Percentiles rank a stretch among this genome's conserved stretches.
Conservation (phyloP, 1,140 invertebrate genomes). For the Cotesia chilonis region DNA sequence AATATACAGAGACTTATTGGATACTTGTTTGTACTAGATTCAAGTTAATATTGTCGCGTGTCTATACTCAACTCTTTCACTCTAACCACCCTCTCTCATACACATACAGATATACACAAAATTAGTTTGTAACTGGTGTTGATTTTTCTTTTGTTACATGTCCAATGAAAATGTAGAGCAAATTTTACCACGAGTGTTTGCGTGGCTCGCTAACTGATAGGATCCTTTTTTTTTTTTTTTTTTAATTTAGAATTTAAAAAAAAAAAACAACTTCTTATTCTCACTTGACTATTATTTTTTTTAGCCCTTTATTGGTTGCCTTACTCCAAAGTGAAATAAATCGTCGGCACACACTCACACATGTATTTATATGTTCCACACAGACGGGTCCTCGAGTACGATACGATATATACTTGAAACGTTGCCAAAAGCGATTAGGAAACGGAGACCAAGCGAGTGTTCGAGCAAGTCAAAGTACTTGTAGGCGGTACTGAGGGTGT, state of each 20-base stretch:
- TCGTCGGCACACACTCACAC: not conserved
- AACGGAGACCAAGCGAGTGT: slow-evolving; percentile 20
- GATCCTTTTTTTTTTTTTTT: slow-evolving; percentile 13
- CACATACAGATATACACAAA: too few relatives aligned
- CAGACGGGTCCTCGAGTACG: slow-evolving; percentile 21
- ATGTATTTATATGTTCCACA: slow-evolving; percentile 19
- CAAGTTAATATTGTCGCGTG: slow-evolving; percentile 28
- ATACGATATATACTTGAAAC: slow-evolving; percentile 54
- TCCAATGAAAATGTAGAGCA: slow-evolving; percentile 25
- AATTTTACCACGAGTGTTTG: slow-evolving; percentile 20
- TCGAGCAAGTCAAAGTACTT: slow-evolving; percentile 17
- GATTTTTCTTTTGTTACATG: slow-evolving; percentile 17
- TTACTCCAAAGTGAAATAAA: too few relatives aligned
- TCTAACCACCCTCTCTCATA: not conserved
- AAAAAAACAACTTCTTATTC: not conserved
- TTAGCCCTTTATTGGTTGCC: slow-evolving; percentile 17
- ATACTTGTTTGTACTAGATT: slow-evolving; percentile 26
- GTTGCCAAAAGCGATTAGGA: slow-evolving; percentile 55
- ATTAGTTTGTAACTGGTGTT: slow-evolving; percentile 3
- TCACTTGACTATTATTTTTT: slow-evolving; percentile 3
- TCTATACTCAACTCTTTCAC: slow-evolving; percentile 11
- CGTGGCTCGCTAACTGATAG: slow-evolving; percentile 18
- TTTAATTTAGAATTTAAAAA: not conserved
- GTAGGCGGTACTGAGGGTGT: slow-evolving; percentile 1
- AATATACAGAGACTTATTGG: slow-evolving; percentile 23